Conservation (phyloP, 2,113 vertebrate species). For the Hypanus sabinus region DNA sequence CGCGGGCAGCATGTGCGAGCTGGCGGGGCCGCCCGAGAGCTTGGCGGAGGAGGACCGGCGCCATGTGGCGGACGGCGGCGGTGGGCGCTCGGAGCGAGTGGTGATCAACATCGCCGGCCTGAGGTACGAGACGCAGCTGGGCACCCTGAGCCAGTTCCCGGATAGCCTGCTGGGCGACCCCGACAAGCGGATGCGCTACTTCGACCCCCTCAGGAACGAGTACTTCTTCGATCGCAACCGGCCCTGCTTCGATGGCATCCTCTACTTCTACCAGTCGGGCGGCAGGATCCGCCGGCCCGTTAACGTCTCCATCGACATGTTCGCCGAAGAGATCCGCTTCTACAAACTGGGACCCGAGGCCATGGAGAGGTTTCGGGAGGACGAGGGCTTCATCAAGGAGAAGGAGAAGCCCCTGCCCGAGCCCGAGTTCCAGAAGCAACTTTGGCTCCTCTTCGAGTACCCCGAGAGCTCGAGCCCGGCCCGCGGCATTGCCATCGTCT, state of each 20-base stretch:
- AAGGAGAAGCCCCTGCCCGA: slow-evolving; percentile 81
- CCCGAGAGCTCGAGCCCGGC: slow-evolving; percentile 86
- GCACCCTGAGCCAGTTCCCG: slow-evolving; percentile 91
- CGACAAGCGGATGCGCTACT: slow-evolving; percentile 81
- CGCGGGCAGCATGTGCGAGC: slow-evolving; percentile 62
- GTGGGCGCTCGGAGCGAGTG: slow-evolving; percentile 67
- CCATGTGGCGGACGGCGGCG: slow-evolving; percentile 44
- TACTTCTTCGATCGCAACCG: slow-evolving; percentile 97
- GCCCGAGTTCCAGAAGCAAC: slow-evolving; percentile 85
- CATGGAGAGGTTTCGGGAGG: slow-evolving; percentile 84
- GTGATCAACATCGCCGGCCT: slow-evolving; percentile 90
- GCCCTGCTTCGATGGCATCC: slow-evolving; percentile 88
- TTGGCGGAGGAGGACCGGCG: background rate
- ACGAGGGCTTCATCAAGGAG: slow-evolving; percentile 87
- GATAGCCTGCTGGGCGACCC: slow-evolving; percentile 87
- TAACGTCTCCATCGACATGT: slow-evolving; percentile 88
- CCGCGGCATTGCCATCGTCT: slow-evolving; percentile 85
- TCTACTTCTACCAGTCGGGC: slow-evolving; percentile 92
- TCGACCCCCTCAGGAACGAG: slow-evolving; percentile 90
- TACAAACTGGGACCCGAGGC: slow-evolving; percentile 90
- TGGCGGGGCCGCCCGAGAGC: slow-evolving; percentile 39
- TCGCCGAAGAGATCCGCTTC: slow-evolving; percentile 86
- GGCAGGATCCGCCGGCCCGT: slow-evolving; percentile 84
- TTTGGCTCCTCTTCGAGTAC: slow-evolving; percentile 97
- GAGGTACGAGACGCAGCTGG: slow-evolving; percentile 86